Base-by-base conservation (phyloP, 2,113 vertebrate species). In the Galbula dea region DNA sequence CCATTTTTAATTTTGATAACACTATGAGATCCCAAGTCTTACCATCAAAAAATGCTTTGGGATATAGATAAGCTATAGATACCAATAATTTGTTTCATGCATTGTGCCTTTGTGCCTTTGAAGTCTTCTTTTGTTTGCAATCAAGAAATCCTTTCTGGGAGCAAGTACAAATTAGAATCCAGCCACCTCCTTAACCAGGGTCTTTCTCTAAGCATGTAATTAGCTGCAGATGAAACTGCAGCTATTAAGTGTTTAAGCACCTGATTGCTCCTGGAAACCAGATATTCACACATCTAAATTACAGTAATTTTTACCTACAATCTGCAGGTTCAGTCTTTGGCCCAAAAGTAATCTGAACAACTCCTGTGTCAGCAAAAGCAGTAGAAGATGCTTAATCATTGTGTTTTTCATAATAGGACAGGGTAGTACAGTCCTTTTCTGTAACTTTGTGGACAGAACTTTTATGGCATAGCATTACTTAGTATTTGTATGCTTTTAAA, bases 221-320 rank as follows among this genome's bases (percentile, higher is more conserved):
- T 93, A 94, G 14, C n/a, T 83, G 43, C 72, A 88, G 80, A 75
- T 81, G 68, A 86, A 83, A 71, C 68, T 75, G 55, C 43, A 83
- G 75, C 65, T 92, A 55, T 93, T 86, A 91, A 75, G 55, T 62
- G 51, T 86, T 86, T 92, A 85, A 92, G 43, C 51, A 87, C 74
- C 73, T 86, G 68, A 89, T 83, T 81, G 26, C 71, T 83, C 23
- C 74, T 79, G 54, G 77, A 95, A 93, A 83, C 51, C 46, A 83
- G 43, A 77, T 71, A 83, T 34, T 79, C 59, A 54, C 11, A 21
- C n/a, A 19, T 61, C 37, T 86, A 74, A 94, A 95, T 91, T 69
- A 83, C 48, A 41, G 48, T 46, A 59, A 83, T 86, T 85, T 86
- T 89, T 37, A 58, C 39, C 15, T 83, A 17, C 43, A 59, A 48